Conservation (phyloP, 2,113 vertebrate species). For the Geococcyx californianus region DNA sequence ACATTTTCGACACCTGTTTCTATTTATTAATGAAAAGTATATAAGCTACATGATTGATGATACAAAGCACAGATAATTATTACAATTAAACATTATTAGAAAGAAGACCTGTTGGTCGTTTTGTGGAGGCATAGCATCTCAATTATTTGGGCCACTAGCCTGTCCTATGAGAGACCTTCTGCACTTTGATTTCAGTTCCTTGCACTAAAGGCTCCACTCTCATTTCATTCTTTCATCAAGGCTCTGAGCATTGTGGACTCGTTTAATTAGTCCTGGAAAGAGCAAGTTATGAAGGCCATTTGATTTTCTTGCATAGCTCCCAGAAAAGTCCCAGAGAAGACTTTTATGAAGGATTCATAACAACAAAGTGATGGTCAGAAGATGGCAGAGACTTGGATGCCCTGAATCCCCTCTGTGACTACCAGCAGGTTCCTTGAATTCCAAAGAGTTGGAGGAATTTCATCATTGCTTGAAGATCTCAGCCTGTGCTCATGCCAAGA, state of each 20-base stretch:
- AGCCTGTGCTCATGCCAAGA: fast-evolving
- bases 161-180: background rate
- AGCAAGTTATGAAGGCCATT: background rate
- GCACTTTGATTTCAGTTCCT: background rate
- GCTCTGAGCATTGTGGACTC: background rate
- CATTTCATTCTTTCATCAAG: background rate
- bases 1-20: constrained; percentile 1
- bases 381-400: background rate
- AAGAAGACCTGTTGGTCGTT: background rate
- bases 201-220: background rate
- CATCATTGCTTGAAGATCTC: background rate
- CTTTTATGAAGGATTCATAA: background rate
- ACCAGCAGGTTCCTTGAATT: background rate
- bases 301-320: background rate
- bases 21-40: background rate
- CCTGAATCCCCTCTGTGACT: background rate
- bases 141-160: background rate
- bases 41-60: background rate
- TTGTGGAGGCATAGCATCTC: background rate
- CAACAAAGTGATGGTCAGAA: background rate
- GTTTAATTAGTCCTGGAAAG: background rate
- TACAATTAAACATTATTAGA: background rate
- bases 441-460: background rate
- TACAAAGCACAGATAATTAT: background rate
- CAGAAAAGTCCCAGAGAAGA: background rate